phyloP scores from a whole-genome alignment of 2,113 vertebrate genomes.

The Epinephelus moara region DNA sequence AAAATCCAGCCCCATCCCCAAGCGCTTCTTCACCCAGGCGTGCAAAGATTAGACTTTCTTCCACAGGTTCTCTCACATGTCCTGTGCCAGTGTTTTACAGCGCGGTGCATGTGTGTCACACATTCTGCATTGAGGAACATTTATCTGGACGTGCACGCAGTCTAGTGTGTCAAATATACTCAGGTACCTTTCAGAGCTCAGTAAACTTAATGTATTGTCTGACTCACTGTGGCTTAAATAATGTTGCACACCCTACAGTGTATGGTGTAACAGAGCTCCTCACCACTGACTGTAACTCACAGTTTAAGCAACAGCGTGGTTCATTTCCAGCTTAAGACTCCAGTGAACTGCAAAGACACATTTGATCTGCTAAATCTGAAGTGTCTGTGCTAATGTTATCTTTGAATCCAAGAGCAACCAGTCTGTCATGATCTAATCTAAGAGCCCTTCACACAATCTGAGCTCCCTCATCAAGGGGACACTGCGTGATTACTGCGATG shows the following conservation, averaged over 20 bases:
- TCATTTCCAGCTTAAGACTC: slow-evolving; percentile 12
- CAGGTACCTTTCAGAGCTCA: slow-evolving; percentile 2
- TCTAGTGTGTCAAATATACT: slow-evolving; percentile 4
- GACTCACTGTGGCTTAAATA: slow-evolving; percentile 13
- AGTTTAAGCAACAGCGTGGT: background rate
- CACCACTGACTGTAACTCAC: background rate
- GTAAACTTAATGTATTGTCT: background rate
- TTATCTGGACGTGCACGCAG: background rate
- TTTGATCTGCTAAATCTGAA: background rate
- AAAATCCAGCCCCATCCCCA: background rate
- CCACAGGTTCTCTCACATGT: background rate
- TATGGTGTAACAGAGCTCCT: background rate
- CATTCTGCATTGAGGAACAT: background rate
- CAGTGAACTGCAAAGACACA: slow-evolving; percentile 4
- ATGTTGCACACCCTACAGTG: background rate
- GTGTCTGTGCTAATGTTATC: background rate
- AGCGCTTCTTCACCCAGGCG: background rate
- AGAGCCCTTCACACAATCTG: slow-evolving; percentile 20
- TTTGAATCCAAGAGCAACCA: background rate
- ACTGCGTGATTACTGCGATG: background rate
- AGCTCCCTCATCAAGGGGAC: slow-evolving; percentile 11
- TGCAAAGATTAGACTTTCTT: background rate
- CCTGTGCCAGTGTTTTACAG: background rate
- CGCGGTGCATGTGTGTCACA: background rate
- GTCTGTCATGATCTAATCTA: slow-evolving; percentile 12